These are phyloP conservation scores for Phaethornis superciliosus DNA, from an alignment of 2,113 vertebrate species.

Conservation along the genomic window DNA sequence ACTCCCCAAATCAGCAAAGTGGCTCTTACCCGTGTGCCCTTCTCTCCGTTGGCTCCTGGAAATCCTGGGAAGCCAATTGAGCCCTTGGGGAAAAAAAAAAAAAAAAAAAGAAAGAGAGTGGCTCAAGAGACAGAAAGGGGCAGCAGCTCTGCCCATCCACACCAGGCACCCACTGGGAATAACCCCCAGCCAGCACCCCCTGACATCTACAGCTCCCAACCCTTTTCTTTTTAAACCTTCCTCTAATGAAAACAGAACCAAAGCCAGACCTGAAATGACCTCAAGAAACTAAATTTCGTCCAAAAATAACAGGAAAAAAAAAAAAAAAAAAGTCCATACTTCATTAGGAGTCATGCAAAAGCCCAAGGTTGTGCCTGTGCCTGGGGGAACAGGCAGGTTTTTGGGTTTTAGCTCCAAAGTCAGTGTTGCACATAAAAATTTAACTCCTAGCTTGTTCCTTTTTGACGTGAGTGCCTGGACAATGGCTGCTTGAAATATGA, in stretches of 20 bases:
- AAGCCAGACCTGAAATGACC: background rate
- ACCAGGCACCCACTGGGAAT: background rate
- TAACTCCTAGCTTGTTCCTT: constrained; percentile 17
- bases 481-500: constrained; percentile 3
- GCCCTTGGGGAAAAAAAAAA: constrained; percentile 74
- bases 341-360: background rate
- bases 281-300: background rate
- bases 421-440: background rate
- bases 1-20: background rate
- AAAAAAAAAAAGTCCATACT: background rate
- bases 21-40: constrained; percentile 90
- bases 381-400: background rate
- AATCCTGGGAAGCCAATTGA: constrained; percentile 97
- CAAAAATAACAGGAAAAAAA: background rate
- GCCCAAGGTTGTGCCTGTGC: background rate
- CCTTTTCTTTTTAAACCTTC: background rate
- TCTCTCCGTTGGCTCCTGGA: constrained; percentile 94
- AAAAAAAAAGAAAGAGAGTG: background rate
- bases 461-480: background rate
- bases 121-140: background rate
- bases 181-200: background rate
- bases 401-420: background rate
- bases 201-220: background rate
- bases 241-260: background rate
- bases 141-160: background rate